Evolutionary conservation across 1,140 invertebrate genomes (phyloP).

Genomic region (Dendroctonus valens): DNA sequence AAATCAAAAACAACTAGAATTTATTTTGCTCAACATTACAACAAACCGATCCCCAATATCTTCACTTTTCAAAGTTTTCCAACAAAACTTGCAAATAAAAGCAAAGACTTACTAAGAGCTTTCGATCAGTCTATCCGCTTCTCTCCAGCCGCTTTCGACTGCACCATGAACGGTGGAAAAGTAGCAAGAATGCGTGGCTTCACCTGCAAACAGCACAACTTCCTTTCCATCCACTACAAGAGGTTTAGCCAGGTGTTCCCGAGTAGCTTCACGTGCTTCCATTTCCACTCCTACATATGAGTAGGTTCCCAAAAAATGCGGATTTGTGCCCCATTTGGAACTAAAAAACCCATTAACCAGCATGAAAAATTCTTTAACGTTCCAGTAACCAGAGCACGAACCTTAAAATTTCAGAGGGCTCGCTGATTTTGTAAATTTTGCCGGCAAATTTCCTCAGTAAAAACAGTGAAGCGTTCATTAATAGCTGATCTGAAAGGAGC

Average conservation of each 20-base stretch:
- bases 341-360: conserved; percentile 45
- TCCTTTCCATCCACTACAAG: conserved; percentile 48
- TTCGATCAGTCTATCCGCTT: conserved; percentile 74
- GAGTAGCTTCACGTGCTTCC: conserved; percentile 54
- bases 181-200: conserved; percentile 65
- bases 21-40: too few species aligned
- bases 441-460: conserved; percentile 54
- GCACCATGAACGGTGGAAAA: conserved; percentile 83
- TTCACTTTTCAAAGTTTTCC: too few species aligned
- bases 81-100: too few species aligned
- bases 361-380: conserved; percentile 1
- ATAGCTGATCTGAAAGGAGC: conserved; percentile 52
- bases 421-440: conserved; percentile 55
- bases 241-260: conserved; percentile 61
- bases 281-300: conserved; percentile 60
- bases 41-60: too few species aligned
- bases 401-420: conserved; percentile 49
- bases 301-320: conserved; percentile 68
- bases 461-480: conserved; percentile 53
- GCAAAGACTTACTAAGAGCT: conserved; percentile 25
- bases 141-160: conserved; percentile 71
- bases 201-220: conserved; percentile 68
- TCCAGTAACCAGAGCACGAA: conserved; percentile 21
- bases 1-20: too few species aligned
- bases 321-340: conserved; percentile 67